A percentile compares a stretch with the other conserved stretches of the same genome.
These are phyloP conservation scores for Muraenolepis orangiensis DNA, from an alignment of 2,797 vertebrate genomes.

Conservation along the genomic window DNA sequence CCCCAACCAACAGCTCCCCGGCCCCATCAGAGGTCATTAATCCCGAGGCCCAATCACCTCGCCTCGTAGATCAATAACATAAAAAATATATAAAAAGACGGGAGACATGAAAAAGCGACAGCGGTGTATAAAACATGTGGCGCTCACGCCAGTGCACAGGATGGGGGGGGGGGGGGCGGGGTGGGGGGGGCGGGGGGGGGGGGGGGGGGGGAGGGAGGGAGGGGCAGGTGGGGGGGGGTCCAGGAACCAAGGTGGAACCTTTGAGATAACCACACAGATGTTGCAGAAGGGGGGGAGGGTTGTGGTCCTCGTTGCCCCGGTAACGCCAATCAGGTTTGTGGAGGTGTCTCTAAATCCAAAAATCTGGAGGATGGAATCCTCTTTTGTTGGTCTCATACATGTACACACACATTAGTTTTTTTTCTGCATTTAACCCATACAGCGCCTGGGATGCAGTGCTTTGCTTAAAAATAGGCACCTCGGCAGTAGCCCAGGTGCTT, in stretches of 20 bases:
- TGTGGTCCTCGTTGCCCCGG: too few relatives aligned
- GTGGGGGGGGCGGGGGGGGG: background rate
- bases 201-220: constrained; percentile 41
- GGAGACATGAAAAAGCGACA: constrained; percentile 61
- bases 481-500: too few relatives aligned
- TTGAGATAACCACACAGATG: constrained; percentile 42
- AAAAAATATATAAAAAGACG: constrained; percentile 57
- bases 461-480: too few relatives aligned
- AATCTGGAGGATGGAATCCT: too few relatives aligned
- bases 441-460: too few relatives aligned
- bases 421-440: too few relatives aligned
- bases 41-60: constrained; percentile 68
- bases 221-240: background rate
- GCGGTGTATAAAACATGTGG: constrained; percentile 57
- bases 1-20: too few relatives aligned
- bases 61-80: constrained; percentile 73
- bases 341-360: too few relatives aligned
- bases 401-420: too few relatives aligned
- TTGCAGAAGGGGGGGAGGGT: constrained; percentile 4
- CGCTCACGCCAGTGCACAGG: constrained; percentile 55
- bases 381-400: too few relatives aligned
- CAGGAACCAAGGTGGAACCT: constrained; percentile 31
- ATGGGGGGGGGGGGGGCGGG: constrained; percentile 46
- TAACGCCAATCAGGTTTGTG: too few relatives aligned
- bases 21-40: constrained; percentile 75